Percentiles rank a stretch among this genome's conserved stretches.
phyloP scores from a whole-genome alignment of 2,888 invertebrate species.

The Phragmatobia fuliginosa region DNA sequence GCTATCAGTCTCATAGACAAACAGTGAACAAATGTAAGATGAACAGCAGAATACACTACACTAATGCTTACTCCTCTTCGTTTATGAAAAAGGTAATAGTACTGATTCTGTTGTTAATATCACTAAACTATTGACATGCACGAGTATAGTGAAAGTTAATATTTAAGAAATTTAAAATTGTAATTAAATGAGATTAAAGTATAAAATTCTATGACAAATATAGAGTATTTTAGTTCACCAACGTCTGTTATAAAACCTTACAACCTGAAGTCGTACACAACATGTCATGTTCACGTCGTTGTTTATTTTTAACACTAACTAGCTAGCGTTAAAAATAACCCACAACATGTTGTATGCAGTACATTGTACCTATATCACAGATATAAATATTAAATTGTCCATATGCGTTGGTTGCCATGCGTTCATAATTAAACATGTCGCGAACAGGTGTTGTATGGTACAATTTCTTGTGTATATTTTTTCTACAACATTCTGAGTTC shows the following conservation, averaged over 20 bases:
- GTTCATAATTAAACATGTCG: slow-evolving; percentile 29
- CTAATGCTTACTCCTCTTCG: neutral
- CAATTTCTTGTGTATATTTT: slow-evolving; percentile 15
- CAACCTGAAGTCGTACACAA: neutral
- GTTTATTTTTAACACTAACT: neutral
- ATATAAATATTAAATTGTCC: slow-evolving; percentile 1
- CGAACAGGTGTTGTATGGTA: slow-evolving; percentile 35
- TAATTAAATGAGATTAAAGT: too few species aligned
- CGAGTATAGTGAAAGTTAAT: too few species aligned
- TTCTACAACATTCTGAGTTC: slow-evolving; percentile 1
- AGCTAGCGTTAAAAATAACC: neutral
- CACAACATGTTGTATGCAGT: neutral
- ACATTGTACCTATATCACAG: neutral
- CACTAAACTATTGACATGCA: too few species aligned
- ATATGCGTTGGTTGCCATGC: slow-evolving; percentile 21
- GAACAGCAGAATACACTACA: too few species aligned
- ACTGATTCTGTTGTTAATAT: too few species aligned
- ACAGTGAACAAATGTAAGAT: neutral
- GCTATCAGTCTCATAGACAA: neutral
- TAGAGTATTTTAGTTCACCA: too few species aligned
- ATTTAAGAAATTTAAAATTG: too few species aligned
- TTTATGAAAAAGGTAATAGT: neutral
- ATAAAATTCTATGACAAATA: too few species aligned
- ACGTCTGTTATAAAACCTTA: neutral
- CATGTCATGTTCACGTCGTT: neutral